phyloP scores from a whole-genome alignment of 2,888 invertebrate species.

The Nemurella pictetii region DNA sequence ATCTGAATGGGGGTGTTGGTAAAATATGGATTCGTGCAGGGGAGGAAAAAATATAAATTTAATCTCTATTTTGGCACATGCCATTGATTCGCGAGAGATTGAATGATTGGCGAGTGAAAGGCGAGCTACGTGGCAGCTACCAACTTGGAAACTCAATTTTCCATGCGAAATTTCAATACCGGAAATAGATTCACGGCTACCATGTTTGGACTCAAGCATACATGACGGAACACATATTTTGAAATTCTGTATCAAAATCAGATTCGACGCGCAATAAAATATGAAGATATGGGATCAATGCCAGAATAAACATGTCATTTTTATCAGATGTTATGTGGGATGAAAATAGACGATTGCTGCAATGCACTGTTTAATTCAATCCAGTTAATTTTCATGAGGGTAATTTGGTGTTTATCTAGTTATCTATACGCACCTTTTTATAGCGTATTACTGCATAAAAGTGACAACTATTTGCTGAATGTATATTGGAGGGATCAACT shows the following conservation, averaged over 20 bases:
- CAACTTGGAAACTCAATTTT: slow-evolving; percentile 11
- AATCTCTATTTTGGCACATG: background rate
- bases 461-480: too few species aligned
- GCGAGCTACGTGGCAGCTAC: background rate
- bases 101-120: slow-evolving; percentile 27
- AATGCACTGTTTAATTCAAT: background rate
- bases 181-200: slow-evolving; percentile 2
- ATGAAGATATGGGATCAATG: slow-evolving; percentile 4
- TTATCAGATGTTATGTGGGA: background rate
- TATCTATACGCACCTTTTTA: too few species aligned
- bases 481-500: too few species aligned
- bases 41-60: background rate
- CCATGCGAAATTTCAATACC: background rate
- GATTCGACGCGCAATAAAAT: slow-evolving; percentile 5
- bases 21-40: background rate
- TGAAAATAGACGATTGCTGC: background rate
- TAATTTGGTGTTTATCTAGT: background rate
- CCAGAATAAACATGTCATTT: slow-evolving; percentile 2
- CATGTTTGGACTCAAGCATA: background rate
- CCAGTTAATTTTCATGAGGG: too few species aligned
- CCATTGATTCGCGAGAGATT: background rate
- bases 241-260: slow-evolving; percentile 13
- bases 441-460: too few species aligned
- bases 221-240: slow-evolving; percentile 18
- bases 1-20: background rate